Percentiles rank a stretch among this genome's conserved stretches.
phyloP scores from a whole-genome alignment of 2,888 invertebrate genomes.

The Andrena minutula region DNA sequence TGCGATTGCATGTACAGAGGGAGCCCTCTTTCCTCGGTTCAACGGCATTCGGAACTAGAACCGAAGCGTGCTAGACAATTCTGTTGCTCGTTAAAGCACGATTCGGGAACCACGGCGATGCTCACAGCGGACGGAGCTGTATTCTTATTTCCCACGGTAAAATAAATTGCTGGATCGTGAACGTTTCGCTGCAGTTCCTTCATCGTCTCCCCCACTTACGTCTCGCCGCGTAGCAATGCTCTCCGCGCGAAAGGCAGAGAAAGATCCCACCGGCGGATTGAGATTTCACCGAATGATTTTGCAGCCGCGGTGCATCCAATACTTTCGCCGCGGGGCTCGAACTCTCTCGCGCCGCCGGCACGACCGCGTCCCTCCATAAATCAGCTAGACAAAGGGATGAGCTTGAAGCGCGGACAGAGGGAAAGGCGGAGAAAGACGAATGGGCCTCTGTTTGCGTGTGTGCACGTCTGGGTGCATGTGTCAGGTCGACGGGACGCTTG shows the following conservation, averaged over 20 bases:
- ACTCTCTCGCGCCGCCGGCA: constrained; percentile 9
- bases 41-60: not conserved
- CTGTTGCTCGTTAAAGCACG: not conserved
- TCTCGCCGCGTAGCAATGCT: not conserved
- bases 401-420: constrained; percentile 29
- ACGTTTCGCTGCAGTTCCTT: not conserved
- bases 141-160: constrained; percentile 1
- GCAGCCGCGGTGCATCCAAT: constrained; percentile 23
- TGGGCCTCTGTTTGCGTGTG: constrained; percentile 5
- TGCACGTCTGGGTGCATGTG: constrained; percentile 18
- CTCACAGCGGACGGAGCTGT: not conserved
- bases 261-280: constrained; percentile 23
- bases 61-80: not conserved
- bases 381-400: constrained; percentile 53
- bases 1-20: too few species aligned
- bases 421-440: constrained; percentile 38
- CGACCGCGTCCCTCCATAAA: constrained; percentile 47
- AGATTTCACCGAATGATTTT: constrained; percentile 49
- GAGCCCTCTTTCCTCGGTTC: not conserved
- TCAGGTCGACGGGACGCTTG: constrained; percentile 23
- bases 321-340: constrained; percentile 31
- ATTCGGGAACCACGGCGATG: not conserved
- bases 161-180: constrained; percentile 23
- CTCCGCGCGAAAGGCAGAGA: not conserved
- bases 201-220: not conserved